Conservation (phyloP, 1,140 invertebrate species). For the Holcopasites calliopsidis region DNA sequence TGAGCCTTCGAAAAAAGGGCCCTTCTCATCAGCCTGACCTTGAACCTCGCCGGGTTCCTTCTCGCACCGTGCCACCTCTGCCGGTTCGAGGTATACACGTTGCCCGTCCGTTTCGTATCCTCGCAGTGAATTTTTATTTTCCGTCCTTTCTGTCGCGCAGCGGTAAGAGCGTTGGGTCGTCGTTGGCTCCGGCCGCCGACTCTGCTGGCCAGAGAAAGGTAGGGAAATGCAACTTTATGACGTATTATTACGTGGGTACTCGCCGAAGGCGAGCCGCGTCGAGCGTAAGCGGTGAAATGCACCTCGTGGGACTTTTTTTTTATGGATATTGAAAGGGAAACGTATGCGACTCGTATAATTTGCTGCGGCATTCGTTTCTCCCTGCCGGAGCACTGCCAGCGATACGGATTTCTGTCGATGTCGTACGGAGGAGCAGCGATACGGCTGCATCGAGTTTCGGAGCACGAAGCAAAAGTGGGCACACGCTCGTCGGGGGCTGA, state of each 20-base stretch:
- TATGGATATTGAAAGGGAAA: background rate
- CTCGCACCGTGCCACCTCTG: background rate
- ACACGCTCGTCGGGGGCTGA: conserved; percentile 2
- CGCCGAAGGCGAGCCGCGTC: background rate
- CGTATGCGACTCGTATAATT: too few species aligned
- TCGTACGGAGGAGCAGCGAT: too few species aligned
- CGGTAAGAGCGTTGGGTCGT: background rate
- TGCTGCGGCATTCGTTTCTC: too few species aligned
- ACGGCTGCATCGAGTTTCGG: background rate
- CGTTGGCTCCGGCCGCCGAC: background rate
- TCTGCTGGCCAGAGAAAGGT: background rate
- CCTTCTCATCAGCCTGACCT: conserved; percentile 65
- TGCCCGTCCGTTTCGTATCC: background rate
- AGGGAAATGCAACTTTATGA: conserved; percentile 26
- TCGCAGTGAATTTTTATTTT: conserved; percentile 12
- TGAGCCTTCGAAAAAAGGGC: conserved; percentile 63
- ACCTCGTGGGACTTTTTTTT: background rate
- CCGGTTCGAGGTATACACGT: background rate
- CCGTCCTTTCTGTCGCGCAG: background rate
- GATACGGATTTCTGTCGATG: too few species aligned
- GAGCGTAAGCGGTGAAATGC: background rate
- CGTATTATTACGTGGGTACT: conserved; percentile 28
- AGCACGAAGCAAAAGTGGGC: background rate
- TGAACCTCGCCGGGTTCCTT: conserved; percentile 37
- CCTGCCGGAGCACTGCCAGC: too few species aligned